Evolutionary conservation across 2,888 invertebrate species (phyloP).

Genomic region (Tridacna gigas): DNA sequence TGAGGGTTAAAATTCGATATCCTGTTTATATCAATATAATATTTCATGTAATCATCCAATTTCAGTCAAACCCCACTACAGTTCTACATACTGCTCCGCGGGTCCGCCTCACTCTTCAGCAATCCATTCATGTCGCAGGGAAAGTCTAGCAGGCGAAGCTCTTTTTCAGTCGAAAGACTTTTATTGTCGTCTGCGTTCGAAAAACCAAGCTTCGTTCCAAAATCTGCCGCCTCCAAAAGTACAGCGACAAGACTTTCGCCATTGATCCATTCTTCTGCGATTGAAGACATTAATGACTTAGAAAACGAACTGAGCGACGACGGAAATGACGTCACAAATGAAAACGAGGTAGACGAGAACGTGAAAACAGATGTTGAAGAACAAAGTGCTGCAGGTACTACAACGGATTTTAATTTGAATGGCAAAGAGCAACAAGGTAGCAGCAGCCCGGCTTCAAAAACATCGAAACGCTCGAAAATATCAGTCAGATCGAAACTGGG

Average conservation of each 20-base stretch:
- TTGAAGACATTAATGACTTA: conserved; percentile 29
- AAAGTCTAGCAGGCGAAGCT: conserved; percentile 24
- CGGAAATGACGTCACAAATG: conserved; percentile 31
- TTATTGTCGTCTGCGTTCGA: conserved; percentile 16
- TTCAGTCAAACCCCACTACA: conserved; percentile 24
- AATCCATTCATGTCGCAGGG: conserved; percentile 49
- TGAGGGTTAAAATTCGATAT: no score
- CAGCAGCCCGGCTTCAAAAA: conserved; percentile 30
- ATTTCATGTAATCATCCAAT: background rate
- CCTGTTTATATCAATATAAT: no score
- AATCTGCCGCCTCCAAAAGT: conserved; percentile 47
- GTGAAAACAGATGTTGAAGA: background rate
- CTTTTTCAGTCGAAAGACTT: conserved; percentile 24
- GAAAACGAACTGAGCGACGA: conserved; percentile 23
- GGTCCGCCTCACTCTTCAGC: conserved; percentile 50
- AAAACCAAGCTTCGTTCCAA: conserved; percentile 17
- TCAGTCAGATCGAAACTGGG: conserved; percentile 46
- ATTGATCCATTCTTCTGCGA: conserved; percentile 24
- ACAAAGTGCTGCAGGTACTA: background rate
- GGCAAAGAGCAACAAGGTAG: background rate
- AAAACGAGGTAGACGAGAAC: conserved; percentile 2
- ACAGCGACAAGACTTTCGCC: conserved; percentile 40
- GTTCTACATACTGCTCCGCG: conserved; percentile 49
- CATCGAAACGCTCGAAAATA: conserved; percentile 35
- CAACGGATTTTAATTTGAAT: background rate